Evolutionary conservation across 2,113 vertebrate genomes (phyloP), one percentile per base, ranked within the genome.

Genomic region (Lasiurus cinereus): DNA sequence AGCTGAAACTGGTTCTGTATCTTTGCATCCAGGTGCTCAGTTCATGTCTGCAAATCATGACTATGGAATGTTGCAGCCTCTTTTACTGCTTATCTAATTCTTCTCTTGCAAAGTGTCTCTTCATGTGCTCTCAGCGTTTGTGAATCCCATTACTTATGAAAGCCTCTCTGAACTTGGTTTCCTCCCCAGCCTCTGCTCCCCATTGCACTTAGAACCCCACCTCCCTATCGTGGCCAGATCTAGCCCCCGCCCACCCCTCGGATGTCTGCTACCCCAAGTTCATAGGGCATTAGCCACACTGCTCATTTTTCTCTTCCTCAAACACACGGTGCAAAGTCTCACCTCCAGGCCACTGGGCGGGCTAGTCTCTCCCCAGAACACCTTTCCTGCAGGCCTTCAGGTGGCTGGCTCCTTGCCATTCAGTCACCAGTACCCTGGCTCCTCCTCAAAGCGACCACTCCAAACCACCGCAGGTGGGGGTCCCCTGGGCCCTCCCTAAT

Each of bases 221-320:
- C 36, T 67, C 67, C 67, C 33, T 29, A 6, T 66, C 43, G 48
- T 0, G 15, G 74, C 59, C 56, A n/a, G 56, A 59, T 59, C 52
- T 59, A 48, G 80, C 73, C 56, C n/a, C 50, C 6, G 11, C 31
- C 85, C 16, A 10, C 31, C 27, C 72, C 62, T 83, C 69, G 6
- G 39, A 50, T 4, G 21, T 87, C 59, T 14, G 87, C 88, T 39
- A 46, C 39, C 67, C 50, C 52, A 74, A 43, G 74, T 29, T 95
- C 46, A 59, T 10, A 13, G 9, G 33, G 29, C 15, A 15, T 91
- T 67, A 48, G 72, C 67, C 22, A 36, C 29, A 10, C 43, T 83
- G n/a, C 69, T 86, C 6, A 0, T 15, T 70, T 66, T 79, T n/a
- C 48, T 90, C 29, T 54, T 66, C n/a, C 84, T 88, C 46, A 39